Base-by-base conservation (phyloP, 2,797 vertebrate species). In the Sebastes kiyomatsui region DNA sequence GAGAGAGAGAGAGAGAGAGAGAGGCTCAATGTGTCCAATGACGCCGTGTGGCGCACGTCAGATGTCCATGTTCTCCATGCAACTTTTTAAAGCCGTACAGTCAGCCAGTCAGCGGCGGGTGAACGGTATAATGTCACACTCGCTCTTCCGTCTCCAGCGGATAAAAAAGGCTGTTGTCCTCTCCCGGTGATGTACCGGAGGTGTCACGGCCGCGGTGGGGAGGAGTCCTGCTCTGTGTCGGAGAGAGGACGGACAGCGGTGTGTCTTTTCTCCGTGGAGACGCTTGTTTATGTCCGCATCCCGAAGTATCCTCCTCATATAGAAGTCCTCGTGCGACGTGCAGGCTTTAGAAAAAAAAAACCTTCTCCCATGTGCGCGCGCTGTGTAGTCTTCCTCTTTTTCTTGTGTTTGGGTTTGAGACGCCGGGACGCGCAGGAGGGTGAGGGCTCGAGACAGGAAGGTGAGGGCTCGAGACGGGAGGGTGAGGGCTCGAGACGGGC, bases 81-180 rank as follows among this genome's bases (percentile, higher is more conserved):
- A 95, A 95, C 95, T 96, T 95, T 95, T 93, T 90, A 93, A 91
- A 91, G 89, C 90, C 93, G 87, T 82, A 74, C 79, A 92, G 77
- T 75, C 83, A 72, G 72, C 25, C 80, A 75, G 75, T 35, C 82
- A 42, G 69, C 42, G 82, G 72, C 71, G 23, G 56, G 32, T 58
- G 76, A 82, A 61, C 22, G 75, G 56, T 38, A 14, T 14, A 27
- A 72, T 8, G 80, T 67, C 7, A 49, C 55, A 38, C 42, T 67
- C 35, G 75, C 20, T 82, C 56, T 80, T 78, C 61, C 60, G 73
- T 69, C 68, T 81, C 85, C 88, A 49, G 74, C 22, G 59, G 73
- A 14, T 5, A 38, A 64, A 33, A 33, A 67, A 72, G 22, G 72
- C 64, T 85, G 74, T 72, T 92, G 76, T 92, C 93, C 91, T 80